Percentiles rank a stretch among this genome's conserved stretches.
These are phyloP conservation scores for Aradophagus sp. DNA, from an alignment of 1,140 invertebrate genomes.

Conservation along the genomic window DNA sequence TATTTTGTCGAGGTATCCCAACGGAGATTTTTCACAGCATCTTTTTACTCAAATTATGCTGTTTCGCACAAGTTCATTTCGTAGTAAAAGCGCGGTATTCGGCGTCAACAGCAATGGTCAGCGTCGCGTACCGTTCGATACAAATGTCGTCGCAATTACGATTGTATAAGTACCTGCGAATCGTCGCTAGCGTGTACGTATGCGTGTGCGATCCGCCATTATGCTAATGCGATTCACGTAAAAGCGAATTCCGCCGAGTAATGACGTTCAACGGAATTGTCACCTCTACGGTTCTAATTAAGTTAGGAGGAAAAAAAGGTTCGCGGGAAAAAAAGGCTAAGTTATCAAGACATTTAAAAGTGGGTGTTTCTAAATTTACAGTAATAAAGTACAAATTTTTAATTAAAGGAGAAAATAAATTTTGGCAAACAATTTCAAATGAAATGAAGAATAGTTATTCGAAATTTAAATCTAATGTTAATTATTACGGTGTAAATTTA, in stretches of 20 bases:
- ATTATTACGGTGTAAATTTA: too few species aligned
- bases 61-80: background rate
- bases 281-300: slow-evolving; percentile 24
- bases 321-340: too few species aligned
- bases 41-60: too few species aligned
- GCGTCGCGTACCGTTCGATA: slow-evolving; percentile 22
- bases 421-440: too few species aligned
- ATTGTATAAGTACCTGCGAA: slow-evolving; percentile 29
- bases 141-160: slow-evolving; percentile 39
- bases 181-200: slow-evolving; percentile 3
- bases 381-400: too few species aligned
- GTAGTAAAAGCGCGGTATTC: slow-evolving; percentile 3
- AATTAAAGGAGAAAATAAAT: too few species aligned
- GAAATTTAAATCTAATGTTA: too few species aligned
- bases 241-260: slow-evolving; percentile 28
- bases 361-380: too few species aligned
- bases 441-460: too few species aligned
- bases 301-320: slow-evolving; percentile 18
- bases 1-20: too few species aligned
- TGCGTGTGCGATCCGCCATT: slow-evolving; percentile 36
- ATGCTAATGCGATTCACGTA: slow-evolving; percentile 35
- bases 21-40: too few species aligned
- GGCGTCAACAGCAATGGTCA: slow-evolving; percentile 15
- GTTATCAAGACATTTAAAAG: too few species aligned
- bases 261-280: slow-evolving; percentile 35